Evolutionary conservation across 2,888 invertebrate genomes (phyloP).

Genomic region (Pyrochroa serraticornis): DNA sequence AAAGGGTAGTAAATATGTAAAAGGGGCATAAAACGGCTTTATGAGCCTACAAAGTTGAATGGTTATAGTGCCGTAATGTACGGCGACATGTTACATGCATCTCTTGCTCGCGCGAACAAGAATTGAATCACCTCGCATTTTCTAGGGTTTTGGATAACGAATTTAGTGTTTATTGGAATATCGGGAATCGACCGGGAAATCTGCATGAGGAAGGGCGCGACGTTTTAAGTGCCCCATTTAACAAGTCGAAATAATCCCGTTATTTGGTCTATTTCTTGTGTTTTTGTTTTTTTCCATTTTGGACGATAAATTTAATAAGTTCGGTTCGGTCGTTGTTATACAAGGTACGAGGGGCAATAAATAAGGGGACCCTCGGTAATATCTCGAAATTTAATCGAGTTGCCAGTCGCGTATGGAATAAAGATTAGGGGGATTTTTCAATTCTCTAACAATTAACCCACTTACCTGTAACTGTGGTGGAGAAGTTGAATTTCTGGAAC

Average conservation of each 20-base stretch:
- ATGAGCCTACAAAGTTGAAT: constrained; percentile 48
- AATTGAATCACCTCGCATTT: constrained; percentile 15
- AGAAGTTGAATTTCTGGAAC: constrained; percentile 8
- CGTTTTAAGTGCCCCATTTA: constrained; percentile 6
- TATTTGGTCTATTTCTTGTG: constrained; percentile 25
- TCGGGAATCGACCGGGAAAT: not conserved
- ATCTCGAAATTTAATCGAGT: constrained; percentile 51
- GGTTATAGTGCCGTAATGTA: constrained; percentile 41
- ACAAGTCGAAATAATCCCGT: constrained; percentile 5
- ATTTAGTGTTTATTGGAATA: constrained; percentile 3
- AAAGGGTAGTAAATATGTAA: constrained; percentile 51
- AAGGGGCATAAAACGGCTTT: constrained; percentile 48
- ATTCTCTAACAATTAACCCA: constrained; percentile 21
- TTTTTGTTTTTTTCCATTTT: constrained; percentile 27
- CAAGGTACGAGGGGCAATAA: constrained; percentile 43
- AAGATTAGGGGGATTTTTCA: constrained; percentile 39
- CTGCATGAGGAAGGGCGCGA: not conserved
- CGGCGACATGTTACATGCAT: constrained; percentile 28
- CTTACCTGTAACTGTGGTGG: constrained; percentile 8
- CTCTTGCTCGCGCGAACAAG: constrained; percentile 21
- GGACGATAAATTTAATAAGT: constrained; percentile 39
- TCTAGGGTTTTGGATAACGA: constrained; percentile 1
- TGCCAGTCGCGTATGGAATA: constrained; percentile 47
- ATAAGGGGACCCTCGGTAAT: constrained; percentile 43
- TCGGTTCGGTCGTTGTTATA: constrained; percentile 30